Percentiles rank a stretch among this genome's conserved stretches.
Evolutionary conservation across 92 coral and sea anemone species (phyloP).

Genomic region (Anthopleura xanthogrammica): DNA sequence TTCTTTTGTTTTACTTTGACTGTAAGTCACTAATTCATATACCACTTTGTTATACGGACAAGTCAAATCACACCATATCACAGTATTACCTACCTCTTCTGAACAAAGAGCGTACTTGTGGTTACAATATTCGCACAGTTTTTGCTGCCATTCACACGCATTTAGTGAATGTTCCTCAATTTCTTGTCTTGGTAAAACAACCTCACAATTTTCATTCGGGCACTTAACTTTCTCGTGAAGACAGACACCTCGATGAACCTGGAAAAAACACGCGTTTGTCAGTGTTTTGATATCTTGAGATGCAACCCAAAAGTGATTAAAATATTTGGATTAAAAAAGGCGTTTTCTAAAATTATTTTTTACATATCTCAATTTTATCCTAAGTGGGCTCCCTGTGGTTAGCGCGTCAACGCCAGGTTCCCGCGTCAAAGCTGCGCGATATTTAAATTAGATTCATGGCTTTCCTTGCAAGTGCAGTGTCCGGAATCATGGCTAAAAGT

Average conservation of each 20-base stretch:
- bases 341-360: too few relatives aligned
- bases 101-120: constrained; percentile 24
- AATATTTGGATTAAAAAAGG: too few relatives aligned
- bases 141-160: constrained; percentile 32
- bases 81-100: constrained; percentile 18
- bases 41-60: neutral
- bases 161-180: constrained; percentile 21
- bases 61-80: neutral
- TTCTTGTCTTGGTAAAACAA: constrained; percentile 18
- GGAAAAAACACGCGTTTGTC: neutral
- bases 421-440: too few relatives aligned
- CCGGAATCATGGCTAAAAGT: too few relatives aligned
- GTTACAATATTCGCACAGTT: constrained; percentile 22
- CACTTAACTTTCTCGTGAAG: constrained; percentile 20
- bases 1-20: too few relatives aligned
- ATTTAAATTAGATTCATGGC: too few relatives aligned
- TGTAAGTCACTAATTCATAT: too few relatives aligned
- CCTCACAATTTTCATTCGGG: constrained; percentile 26
- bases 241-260: constrained; percentile 34
- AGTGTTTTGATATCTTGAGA: neutral
- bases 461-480: too few relatives aligned
- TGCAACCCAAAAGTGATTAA: too few relatives aligned
- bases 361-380: too few relatives aligned
- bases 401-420: neutral
- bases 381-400: neutral